Evolutionary conservation across 2,797 vertebrate genomes (phyloP), one percentile per base, ranked within the genome.

Genomic region (Girardinus metallicus): DNA sequence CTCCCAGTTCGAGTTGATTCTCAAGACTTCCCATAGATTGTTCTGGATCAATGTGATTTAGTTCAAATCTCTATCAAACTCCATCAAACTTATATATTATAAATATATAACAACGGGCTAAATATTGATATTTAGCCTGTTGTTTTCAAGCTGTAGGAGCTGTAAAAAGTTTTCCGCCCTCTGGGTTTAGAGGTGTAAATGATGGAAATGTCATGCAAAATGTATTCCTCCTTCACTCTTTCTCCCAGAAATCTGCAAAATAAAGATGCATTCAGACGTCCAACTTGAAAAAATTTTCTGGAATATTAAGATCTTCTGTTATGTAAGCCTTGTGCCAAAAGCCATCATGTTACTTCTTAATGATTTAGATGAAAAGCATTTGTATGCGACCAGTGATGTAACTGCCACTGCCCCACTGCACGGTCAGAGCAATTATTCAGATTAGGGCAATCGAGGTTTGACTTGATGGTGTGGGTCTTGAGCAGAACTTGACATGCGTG

Each of bases 361-460:
- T 71, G 41, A 46, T 71, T n/a, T n/a, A 29, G 68, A 71, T 71
- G 29, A 71, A 71, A 70, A n/a, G 39, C 68, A n/a, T 70, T 70
- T 68, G 39, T 5, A 43, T 43, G 39, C 11, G 0, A 5, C 39
- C 23, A 44, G 41, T 44, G 26, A 71, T 46, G 68, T 9, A 71
- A 71, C 12, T 70, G 39, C 41, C 66, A 15, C 66, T 70, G 23
- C 39, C 26, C 44, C 11, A 70, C 66, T 26, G 39, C 66, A 15
- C 5, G 5, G 41, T 70, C 39, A 26, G 39, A 71, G 41, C 41
- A 44, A 71, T 71, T 71, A 44, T 71, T 44, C 26, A 71, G 68
- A 71, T 71, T 71, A 46, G 13, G 68, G 26, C 13, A 46, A 71
- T 29, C n/a, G 26, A 46, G 5, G 43, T 71, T 29, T 46, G 41